These are phyloP conservation scores for Amphiura filiformis DNA, from an alignment of 35 echinoderm and acorn worm genomes.

Conservation along the genomic window DNA sequence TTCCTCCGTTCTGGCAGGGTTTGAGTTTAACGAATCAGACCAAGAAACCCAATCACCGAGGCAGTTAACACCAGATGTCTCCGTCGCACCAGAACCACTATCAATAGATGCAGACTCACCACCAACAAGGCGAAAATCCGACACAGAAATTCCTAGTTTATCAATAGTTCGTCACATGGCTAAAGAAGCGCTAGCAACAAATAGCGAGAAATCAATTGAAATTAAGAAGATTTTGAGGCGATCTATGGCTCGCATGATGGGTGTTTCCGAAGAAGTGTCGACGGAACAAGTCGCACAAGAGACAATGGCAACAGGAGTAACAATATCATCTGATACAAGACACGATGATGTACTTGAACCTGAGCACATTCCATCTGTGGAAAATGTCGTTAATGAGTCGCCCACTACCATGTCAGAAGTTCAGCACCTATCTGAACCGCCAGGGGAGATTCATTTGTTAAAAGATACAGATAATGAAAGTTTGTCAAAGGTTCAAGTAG, in stretches of 20 bases:
- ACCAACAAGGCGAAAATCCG: background rate
- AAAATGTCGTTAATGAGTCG: background rate
- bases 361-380: background rate
- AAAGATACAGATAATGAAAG: background rate
- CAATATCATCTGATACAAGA: background rate
- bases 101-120: background rate
- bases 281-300: background rate
- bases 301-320: background rate
- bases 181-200: conserved; percentile 41
- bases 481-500: background rate
- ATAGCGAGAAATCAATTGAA: conserved; percentile 51
- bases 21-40: background rate
- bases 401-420: background rate
- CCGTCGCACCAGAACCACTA: background rate
- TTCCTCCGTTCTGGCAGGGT: background rate
- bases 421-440: background rate
- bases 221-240: conserved; percentile 33
- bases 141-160: background rate
- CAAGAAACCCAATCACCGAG: background rate
- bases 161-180: conserved; percentile 65
- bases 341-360: background rate
- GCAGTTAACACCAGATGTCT: background rate
- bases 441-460: background rate
- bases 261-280: conserved; percentile 7
- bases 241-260: conserved; percentile 67